Percentiles rank a stretch among this genome's conserved stretches.
These are phyloP conservation scores for Pampus argenteus DNA, from an alignment of 2,797 vertebrate species.

Conservation along the genomic window DNA sequence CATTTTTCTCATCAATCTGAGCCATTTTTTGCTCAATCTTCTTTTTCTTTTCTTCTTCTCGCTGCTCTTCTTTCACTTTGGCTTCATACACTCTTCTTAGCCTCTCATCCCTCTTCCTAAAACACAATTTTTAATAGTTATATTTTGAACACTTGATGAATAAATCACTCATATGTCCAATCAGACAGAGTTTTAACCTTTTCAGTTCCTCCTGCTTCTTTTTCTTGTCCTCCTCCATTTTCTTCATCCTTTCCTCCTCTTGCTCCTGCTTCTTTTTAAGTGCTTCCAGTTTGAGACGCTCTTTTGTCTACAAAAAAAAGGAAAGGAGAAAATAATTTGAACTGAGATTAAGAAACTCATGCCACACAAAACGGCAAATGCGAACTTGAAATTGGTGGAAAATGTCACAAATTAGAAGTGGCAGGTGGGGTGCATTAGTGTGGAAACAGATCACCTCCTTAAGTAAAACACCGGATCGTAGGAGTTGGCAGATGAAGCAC, in stretches of 20 bases:
- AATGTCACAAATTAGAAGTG: constrained; percentile 7
- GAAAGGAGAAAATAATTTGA: not conserved
- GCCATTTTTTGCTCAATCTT: constrained; percentile 92
- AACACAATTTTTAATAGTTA: constrained; percentile 4
- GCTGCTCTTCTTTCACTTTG: constrained; percentile 91
- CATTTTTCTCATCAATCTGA: constrained; percentile 91
- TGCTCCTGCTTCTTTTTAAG: constrained; percentile 94
- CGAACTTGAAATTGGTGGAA: not conserved
- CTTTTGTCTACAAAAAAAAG: constrained; percentile 77
- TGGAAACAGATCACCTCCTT: constrained; percentile 3
- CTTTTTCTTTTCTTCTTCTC: constrained; percentile 94
- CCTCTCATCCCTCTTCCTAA: constrained; percentile 93
- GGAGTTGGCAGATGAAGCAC: constrained; percentile 23
- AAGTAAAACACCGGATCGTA: not conserved
- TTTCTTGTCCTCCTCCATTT: constrained; percentile 94
- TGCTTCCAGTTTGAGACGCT: constrained; percentile 90
- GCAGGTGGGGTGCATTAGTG: constrained; percentile 4
- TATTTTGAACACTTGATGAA: not conserved
- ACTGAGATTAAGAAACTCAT: not conserved
- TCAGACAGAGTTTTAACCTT: constrained; percentile 79
- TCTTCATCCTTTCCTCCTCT: constrained; percentile 91
- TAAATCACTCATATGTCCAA: not conserved
- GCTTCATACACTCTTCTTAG: constrained; percentile 91
- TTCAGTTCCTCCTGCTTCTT: constrained; percentile 92
- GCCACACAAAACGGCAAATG: not conserved